Conservation (phyloP, 2,888 invertebrate genomes). For the Phyllotreta cruciferae region DNA sequence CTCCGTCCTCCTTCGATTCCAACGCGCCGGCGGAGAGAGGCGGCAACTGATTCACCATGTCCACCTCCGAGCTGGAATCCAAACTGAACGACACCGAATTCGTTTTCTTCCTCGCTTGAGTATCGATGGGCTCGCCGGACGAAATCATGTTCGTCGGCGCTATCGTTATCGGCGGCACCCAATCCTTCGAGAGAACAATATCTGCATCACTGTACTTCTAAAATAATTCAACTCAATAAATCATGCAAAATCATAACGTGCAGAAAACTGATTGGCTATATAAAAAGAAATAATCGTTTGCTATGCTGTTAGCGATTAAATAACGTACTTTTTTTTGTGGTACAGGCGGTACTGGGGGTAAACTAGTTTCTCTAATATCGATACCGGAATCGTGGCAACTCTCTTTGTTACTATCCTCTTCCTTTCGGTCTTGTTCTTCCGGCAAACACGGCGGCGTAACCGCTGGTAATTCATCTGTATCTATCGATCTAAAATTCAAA, state of each 20-base stretch:
- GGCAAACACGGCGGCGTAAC: conserved; percentile 51
- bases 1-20: conserved; percentile 64
- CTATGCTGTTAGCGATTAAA: neutral
- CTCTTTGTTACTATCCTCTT: conserved; percentile 72
- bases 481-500: conserved; percentile 52
- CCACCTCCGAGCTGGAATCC: conserved; percentile 67
- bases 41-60: conserved; percentile 50
- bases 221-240: conserved; percentile 19
- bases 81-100: conserved; percentile 77
- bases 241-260: conserved; percentile 3
- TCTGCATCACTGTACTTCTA: conserved; percentile 86
- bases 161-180: conserved; percentile 86
- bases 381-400: conserved; percentile 91
- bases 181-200: conserved; percentile 84
- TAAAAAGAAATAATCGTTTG: neutral
- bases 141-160: conserved; percentile 73
- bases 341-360: conserved; percentile 51
- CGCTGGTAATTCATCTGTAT: conserved; percentile 57
- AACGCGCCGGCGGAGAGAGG: conserved; percentile 50
- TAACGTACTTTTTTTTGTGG: conserved; percentile 66
- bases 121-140: conserved; percentile 59
- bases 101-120: conserved; percentile 71
- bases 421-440: conserved; percentile 61
- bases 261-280: neutral
- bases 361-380: conserved; percentile 79